These are phyloP conservation scores for Tenthredo livida DNA, from an alignment of 2,888 invertebrate genomes.

Conservation along the genomic window DNA sequence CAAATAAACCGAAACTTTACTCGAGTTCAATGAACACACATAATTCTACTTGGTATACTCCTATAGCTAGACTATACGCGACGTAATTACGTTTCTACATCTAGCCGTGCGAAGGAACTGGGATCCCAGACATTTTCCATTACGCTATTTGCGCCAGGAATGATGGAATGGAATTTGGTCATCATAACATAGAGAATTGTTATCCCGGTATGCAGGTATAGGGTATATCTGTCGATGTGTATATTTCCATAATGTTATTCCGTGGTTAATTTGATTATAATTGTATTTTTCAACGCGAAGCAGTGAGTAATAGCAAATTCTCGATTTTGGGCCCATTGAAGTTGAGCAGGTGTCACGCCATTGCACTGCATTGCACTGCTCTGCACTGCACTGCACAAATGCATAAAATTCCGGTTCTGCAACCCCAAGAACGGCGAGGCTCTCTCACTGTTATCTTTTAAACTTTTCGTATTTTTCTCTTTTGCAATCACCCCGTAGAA, in stretches of 20 bases:
- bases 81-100: conserved; percentile 30
- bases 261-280: background rate
- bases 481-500: conserved; percentile 46
- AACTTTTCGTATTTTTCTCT: conserved; percentile 50
- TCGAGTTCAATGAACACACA: conserved; percentile 32
- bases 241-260: background rate
- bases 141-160: background rate
- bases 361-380: conserved; percentile 59
- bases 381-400: conserved; percentile 47
- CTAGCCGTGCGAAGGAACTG: conserved; percentile 12
- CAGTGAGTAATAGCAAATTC: background rate
- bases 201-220: background rate
- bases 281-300: background rate
- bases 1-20: conserved; percentile 30
- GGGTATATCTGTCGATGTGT: background rate
- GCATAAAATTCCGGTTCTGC: conserved; percentile 75
- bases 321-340: conserved; percentile 2
- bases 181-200: background rate
- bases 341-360: conserved; percentile 72
- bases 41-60: conserved; percentile 2
- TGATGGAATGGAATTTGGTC: background rate
- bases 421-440: conserved; percentile 61
- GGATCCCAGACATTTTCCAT: conserved; percentile 14
- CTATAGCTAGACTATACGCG: conserved; percentile 1
- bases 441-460: conserved; percentile 53